These are phyloP conservation scores for Clavelina lepadiformis DNA, from an alignment of 23 tunicate species.

Conservation along the genomic window DNA sequence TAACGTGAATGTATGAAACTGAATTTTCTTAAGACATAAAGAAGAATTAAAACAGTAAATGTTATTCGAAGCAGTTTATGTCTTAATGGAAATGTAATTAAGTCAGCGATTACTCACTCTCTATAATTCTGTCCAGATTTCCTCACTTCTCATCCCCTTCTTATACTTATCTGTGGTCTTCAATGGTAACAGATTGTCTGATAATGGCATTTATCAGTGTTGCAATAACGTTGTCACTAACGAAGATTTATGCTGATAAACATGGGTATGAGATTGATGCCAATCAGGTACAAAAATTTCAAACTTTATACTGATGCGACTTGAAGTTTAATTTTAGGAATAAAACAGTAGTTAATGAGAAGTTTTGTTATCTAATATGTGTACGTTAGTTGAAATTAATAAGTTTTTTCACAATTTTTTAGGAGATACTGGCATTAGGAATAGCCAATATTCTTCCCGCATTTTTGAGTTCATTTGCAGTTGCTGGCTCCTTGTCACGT, in stretches of 20 bases:
- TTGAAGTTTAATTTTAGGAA: background rate
- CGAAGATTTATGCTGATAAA: constrained; percentile 88
- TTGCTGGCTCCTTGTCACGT: constrained; percentile 87
- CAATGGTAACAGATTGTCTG: constrained; percentile 71
- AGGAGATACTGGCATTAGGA: constrained; percentile 88
- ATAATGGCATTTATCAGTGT: constrained; percentile 91
- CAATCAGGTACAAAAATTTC: constrained; percentile 47
- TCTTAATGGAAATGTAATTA: no score
- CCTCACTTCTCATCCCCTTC: constrained; percentile 40
- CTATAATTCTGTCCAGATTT: constrained; percentile 33
- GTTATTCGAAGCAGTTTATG: no score
- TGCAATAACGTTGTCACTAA: constrained; percentile 79
- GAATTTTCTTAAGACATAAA: no score
- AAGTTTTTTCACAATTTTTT: background rate
- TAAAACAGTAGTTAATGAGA: background rate
- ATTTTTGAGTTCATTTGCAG: constrained; percentile 84
- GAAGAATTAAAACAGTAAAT: no score
- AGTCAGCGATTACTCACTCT: no score
- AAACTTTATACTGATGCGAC: background rate
- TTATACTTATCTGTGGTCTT: constrained; percentile 29
- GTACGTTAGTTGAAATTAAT: background rate
- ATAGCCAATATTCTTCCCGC: constrained; percentile 80
- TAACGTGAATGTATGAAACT: no score
- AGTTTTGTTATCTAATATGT: background rate
- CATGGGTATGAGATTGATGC: constrained; percentile 90